Evolutionary conservation across 2,113 vertebrate species (phyloP), one percentile per base, ranked within the genome.

Genomic region (Spilogale gracilis): DNA sequence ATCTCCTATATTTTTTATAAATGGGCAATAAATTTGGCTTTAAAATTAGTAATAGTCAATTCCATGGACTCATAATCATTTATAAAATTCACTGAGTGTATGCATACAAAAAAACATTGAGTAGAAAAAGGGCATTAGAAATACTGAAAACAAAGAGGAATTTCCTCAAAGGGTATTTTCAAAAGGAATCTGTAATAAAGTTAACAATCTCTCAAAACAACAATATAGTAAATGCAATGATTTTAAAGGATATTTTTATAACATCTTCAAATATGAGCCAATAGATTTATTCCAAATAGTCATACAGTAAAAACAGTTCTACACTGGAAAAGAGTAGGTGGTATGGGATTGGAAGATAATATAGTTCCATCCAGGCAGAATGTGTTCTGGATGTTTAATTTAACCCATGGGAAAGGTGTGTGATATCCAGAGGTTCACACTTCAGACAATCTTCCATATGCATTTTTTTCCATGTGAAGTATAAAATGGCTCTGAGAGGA

Each of bases 1-100:
- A 92, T 69, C 92, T 73, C 73, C 48, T 86, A 74, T 56, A 58
- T 90, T 69, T 83, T 89, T 92, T 90, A 86, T 6, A 94, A 5
- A 73, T 87, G 9, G 17, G 8, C 5, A 16, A 94, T 92, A 90
- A 50, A 96, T 91, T 89, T 95, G 54, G 11, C n/a, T 81, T 23
- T 93, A 48, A 30, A 0, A 83, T 95, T 88, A 38, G 23, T 84
- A 88, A 91, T 5, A 91, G 16, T 94, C 13, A 87, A 48, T 86
- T 87, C 12, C 43, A 74, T 73, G 23, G 95, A 82, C 4, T 95
- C 7, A 13, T n/a, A 23, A 63, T 61, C 63, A 86, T 65, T 65
- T 95, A 76, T 50, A 91, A 85, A 81, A 60, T 50, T 81, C 23
- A 89, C 4, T 85, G 32, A 3, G 2, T 81, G 78, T n/a, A 91